These are phyloP conservation scores for Nibea coibor DNA, from an alignment of 2,113 vertebrate genomes.

Conservation along the genomic window DNA sequence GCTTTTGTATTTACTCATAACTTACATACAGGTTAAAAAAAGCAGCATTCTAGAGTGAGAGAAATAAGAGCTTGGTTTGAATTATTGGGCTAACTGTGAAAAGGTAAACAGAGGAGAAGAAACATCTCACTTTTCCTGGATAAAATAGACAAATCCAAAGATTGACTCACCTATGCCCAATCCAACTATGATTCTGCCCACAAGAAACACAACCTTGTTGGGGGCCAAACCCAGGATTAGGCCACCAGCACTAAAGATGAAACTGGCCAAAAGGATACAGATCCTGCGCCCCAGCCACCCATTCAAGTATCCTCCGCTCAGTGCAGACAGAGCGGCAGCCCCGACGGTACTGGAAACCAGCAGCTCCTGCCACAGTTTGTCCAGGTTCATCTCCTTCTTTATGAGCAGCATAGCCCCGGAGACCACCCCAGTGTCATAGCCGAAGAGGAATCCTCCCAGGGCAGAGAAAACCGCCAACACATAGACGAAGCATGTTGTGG, in stretches of 20 bases:
- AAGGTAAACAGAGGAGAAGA: not conserved
- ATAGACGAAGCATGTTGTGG: conserved; percentile 85
- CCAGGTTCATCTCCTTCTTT: conserved; percentile 92
- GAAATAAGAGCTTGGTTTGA: not conserved
- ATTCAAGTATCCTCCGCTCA: conserved; percentile 89
- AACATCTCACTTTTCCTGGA: too few relatives aligned
- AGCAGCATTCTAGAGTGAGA: too few relatives aligned
- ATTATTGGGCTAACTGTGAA: not conserved
- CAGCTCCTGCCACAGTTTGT: conserved; percentile 94
- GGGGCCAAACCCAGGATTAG: conserved; percentile 84
- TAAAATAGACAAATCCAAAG: too few relatives aligned
- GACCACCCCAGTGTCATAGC: conserved; percentile 97
- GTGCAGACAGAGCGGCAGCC: conserved; percentile 90
- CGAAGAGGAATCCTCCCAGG: conserved; percentile 95
- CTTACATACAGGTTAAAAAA: not conserved
- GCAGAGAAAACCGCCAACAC: conserved; percentile 88
- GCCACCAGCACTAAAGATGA: conserved; percentile 89
- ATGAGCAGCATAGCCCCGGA: conserved; percentile 96
- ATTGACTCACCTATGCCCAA: conserved; percentile 92
- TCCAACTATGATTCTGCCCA: conserved; percentile 91
- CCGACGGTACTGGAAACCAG: conserved; percentile 94
- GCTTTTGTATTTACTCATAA: too few relatives aligned
- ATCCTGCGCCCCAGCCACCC: conserved; percentile 87
- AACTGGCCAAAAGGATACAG: conserved; percentile 92
- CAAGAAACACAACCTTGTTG: conserved; percentile 89